Evolutionary conservation across 2,797 vertebrate genomes (phyloP), one percentile per base, ranked within the genome.

Genomic region (Lycodopsis pacificus): DNA sequence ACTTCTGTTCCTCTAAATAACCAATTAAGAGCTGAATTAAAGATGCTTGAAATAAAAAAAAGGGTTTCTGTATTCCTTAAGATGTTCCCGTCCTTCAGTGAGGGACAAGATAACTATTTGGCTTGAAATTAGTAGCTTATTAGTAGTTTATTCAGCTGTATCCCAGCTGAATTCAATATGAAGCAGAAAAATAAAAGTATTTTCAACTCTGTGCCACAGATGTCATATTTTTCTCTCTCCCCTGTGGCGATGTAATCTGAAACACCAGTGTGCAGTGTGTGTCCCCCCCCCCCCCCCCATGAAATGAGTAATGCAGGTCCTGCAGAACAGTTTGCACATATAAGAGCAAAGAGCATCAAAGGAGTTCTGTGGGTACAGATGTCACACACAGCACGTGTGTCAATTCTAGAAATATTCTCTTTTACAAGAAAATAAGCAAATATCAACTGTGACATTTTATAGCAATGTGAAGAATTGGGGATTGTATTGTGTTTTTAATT

Each of bases 291-390:
- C 7, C 46, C n/a, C n/a, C n/a, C n/a, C 4, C 57, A 63, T 66
- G 63, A 65, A 34, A 72, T 22, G 54, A 62, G 64, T 5, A 65
- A 81, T 79, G 25, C 22, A 51, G 9, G 15, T 27, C 2, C 2
- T 49, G 32, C 25, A 51, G 38, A 68, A 64, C 14, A 57, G 27
- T 22, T 66, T 40, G 4, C 12, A 20, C 34, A 46, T 12, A 51
- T n/a, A 38, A 51, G 53, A 58, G 30, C 49, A 61, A 32, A 65
- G 65, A 49, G 56, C 54, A 78, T 83, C 34, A 66, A 76, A 77
- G 46, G 40, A 42, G 27, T 73, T 8, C 22, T 14, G 12, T 0
- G 4, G 8, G 49, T 25, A 65, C 7, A 20, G 13, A 27, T 8
- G 51, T 49, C 20, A 15, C 53, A 32, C 57, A 1, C 20, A 46